Evolutionary conservation across 2,797 vertebrate genomes (phyloP).

Genomic region (Gallinago solitaria): DNA sequence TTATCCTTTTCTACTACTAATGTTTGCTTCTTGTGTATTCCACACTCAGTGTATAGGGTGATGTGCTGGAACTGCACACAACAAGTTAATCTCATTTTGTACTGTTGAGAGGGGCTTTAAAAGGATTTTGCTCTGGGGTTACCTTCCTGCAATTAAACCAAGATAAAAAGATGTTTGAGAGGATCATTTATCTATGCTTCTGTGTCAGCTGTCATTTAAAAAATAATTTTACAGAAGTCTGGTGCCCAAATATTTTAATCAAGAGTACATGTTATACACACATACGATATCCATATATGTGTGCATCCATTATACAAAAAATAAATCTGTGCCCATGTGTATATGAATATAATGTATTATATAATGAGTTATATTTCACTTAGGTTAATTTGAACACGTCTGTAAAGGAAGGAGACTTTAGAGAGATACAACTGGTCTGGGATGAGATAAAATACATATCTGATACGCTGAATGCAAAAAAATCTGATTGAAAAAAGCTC

Average conservation of each 20-base stretch:
- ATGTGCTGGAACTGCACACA: neutral
- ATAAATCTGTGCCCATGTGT: too few relatives aligned
- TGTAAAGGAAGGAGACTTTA: neutral
- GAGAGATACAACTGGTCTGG: neutral
- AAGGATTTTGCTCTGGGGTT: neutral
- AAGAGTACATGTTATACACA: accelerated
- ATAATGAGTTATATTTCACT: too few relatives aligned
- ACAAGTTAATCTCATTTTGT: neutral
- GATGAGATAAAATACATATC: neutral
- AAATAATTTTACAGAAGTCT: neutral
- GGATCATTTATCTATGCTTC: neutral
- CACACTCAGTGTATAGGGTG: accelerated
- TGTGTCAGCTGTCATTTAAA: neutral
- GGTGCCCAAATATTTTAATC: neutral
- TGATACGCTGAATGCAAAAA: neutral
- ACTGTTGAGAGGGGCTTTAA: too few relatives aligned
- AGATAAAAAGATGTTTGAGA: neutral
- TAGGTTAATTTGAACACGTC: neutral
- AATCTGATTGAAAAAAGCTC: neutral
- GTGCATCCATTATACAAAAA: neutral
- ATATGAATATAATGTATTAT: too few relatives aligned
- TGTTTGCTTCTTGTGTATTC: neutral
- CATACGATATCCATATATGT: neutral
- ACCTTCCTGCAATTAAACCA: neutral
- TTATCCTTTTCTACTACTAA: neutral